Conservation (phyloP, 2,888 invertebrate genomes). For the Pelosia muscerda region DNA sequence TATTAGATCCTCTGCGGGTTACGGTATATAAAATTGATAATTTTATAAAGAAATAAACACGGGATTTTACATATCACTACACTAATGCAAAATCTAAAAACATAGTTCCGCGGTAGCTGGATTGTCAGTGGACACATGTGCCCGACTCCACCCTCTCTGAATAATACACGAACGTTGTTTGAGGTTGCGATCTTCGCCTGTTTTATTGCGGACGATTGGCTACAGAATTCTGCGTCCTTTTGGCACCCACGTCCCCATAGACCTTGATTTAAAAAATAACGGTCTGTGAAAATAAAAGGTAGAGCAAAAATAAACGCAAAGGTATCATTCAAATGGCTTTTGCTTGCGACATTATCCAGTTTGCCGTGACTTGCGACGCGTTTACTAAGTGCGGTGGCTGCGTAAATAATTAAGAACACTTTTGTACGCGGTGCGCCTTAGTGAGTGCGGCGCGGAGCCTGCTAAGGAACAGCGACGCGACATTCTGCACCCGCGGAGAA, state of each 20-base stretch:
- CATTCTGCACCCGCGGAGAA: slow-evolving; percentile 35
- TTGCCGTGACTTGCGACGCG: slow-evolving; percentile 56
- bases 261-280: slow-evolving; percentile 58
- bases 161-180: slow-evolving; percentile 77
- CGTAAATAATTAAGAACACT: slow-evolving; percentile 83
- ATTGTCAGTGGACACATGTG: slow-evolving; percentile 78
- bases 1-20: slow-evolving; percentile 26
- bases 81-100: slow-evolving; percentile 52
- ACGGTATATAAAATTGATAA: slow-evolving; percentile 22
- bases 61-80: slow-evolving; percentile 43
- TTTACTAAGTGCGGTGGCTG: slow-evolving; percentile 65
- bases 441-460: slow-evolving; percentile 30
- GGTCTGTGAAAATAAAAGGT: slow-evolving; percentile 40
- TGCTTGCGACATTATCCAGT: slow-evolving; percentile 52
- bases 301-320: slow-evolving; percentile 46
- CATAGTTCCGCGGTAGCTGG: slow-evolving; percentile 54
- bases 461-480: slow-evolving; percentile 26
- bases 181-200: slow-evolving; percentile 69
- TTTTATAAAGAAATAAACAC: slow-evolving; percentile 47
- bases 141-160: slow-evolving; percentile 65
- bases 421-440: slow-evolving; percentile 60
- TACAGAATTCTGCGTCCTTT: slow-evolving; percentile 55
- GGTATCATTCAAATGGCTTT: slow-evolving; percentile 45
- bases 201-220: slow-evolving; percentile 80
- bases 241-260: slow-evolving; percentile 47